Evolutionary conservation across 2,113 vertebrate species (phyloP).

Genomic region (Haliaeetus leucogaster): DNA sequence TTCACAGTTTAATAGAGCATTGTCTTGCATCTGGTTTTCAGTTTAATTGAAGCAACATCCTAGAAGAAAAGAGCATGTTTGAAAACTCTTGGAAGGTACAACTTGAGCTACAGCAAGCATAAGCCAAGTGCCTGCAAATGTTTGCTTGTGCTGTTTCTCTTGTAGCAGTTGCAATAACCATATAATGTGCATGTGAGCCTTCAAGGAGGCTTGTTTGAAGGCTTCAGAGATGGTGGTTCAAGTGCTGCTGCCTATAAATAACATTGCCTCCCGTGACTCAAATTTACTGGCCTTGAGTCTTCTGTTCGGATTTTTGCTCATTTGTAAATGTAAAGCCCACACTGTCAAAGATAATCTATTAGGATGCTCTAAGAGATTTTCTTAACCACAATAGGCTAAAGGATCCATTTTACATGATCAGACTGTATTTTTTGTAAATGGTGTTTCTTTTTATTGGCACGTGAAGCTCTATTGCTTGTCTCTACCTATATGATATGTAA

Average conservation of each 20-base stretch:
- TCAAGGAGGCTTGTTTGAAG: slow-evolving; percentile 51
- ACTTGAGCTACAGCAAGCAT: background rate
- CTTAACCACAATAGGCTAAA: slow-evolving; percentile 23
- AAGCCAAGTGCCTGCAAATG: slow-evolving; percentile 5
- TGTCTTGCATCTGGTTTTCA: background rate
- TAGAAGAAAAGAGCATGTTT: background rate
- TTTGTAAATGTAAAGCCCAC: slow-evolving; percentile 44
- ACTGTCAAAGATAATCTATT: slow-evolving; percentile 59
- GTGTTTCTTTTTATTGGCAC: background rate
- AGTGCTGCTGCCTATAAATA: slow-evolving; percentile 45
- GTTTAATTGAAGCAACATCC: background rate
- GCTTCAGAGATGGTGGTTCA: slow-evolving; percentile 53
- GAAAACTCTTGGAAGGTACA: background rate
- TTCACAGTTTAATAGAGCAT: background rate
- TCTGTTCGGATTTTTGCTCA: slow-evolving; percentile 11
- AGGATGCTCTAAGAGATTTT: slow-evolving; percentile 23
- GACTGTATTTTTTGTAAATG: background rate
- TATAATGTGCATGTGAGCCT: background rate
- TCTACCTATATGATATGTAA: slow-evolving; percentile 37
- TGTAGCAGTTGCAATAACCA: background rate
- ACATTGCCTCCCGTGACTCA: slow-evolving; percentile 36
- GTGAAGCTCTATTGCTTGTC: background rate
- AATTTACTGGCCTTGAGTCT: slow-evolving; percentile 36
- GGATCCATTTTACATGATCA: background rate
- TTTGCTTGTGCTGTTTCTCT: slow-evolving; percentile 3